These are phyloP conservation scores for Microctenopoma stevenorrisi DNA, from an alignment of 2,797 vertebrate genomes.

Conservation along the genomic window DNA sequence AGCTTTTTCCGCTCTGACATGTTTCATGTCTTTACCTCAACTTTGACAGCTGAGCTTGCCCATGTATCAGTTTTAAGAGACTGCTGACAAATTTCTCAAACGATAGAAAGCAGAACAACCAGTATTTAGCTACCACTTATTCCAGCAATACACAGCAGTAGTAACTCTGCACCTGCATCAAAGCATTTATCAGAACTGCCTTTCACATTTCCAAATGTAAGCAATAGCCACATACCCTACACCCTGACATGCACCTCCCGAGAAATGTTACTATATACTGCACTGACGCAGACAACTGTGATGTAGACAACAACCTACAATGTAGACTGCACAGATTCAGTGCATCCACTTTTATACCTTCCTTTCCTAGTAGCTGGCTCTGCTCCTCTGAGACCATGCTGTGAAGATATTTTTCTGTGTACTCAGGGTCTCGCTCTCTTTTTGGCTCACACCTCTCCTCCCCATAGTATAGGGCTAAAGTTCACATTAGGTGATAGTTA, in stretches of 20 bases:
- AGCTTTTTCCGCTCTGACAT: no score
- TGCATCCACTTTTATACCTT: background rate
- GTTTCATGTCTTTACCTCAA: no score
- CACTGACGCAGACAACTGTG: no score
- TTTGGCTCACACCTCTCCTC: background rate
- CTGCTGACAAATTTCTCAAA: background rate
- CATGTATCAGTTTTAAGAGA: constrained; percentile 6
- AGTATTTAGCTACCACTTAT: background rate
- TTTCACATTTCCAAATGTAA: background rate
- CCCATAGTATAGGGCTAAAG: constrained; percentile 36
- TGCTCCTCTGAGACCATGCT: constrained; percentile 20
- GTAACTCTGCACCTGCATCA: constrained; percentile 7
- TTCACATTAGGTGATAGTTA: constrained; percentile 53
- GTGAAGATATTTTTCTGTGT: constrained; percentile 30
- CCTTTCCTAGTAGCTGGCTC: constrained; percentile 14
- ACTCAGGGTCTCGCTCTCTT: constrained; percentile 7
- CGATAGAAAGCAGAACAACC: constrained; percentile 3
- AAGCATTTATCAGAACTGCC: constrained; percentile 15
- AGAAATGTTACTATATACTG: no score
- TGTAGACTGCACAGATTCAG: no score
- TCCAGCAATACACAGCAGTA: background rate
- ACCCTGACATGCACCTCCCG: no score
- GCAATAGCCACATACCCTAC: no score
- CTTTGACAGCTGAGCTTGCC: background rate
- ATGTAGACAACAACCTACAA: no score